Base-by-base conservation (phyloP, 2,113 vertebrate species). In the Gambusia affinis region DNA sequence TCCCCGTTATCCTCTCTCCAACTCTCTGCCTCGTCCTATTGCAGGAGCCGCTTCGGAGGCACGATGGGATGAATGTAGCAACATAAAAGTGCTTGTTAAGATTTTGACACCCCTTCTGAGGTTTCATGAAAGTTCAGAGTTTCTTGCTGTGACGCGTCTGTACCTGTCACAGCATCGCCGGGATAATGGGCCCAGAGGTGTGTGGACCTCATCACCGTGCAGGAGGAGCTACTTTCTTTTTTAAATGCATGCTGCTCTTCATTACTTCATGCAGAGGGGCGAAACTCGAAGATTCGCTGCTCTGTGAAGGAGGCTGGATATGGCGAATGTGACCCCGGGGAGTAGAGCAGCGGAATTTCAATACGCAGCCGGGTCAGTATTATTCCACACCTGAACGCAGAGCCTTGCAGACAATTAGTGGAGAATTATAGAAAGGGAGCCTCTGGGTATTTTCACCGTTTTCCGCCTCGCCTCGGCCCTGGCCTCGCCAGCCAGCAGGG, bases 321-420 rank as follows among this genome's bases (percentile, higher is more conserved):
- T 88, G 86, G 75, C 85, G 82, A 89, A 87, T 71, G 81, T 83
- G 84, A 87, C 92, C 90, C 88, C 72, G 8, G 86, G 90, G 91
- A 91, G 75, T 42, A 10, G 30, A 69, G 80, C 57, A n/a, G 84
- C 31, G 64, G 86, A 89, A 91, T 91, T 90, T 91, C 89, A 89
- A 88, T 84, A 85, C 57, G 28, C 74, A 75, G 80, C 78, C 76
- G 66, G 78, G 86, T 76, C 87, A 75, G 80, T 87, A 88, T 92
- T 90, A 88, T 91, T 90, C 89, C 83, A 87, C 88, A 87, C 88
- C 86, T 91, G 87, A 92, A 91, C 87, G 85, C 85, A 73, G 85
- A 72, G 80, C 88, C 88, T 91, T 88, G 82, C 88, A 89, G 89
- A 91, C 91, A 93, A 93, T 93, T 91, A 92, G 91, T 72, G 83